Evolutionary conservation across 2,888 invertebrate genomes (phyloP).

Genomic region (Meandrusa payeni): DNA sequence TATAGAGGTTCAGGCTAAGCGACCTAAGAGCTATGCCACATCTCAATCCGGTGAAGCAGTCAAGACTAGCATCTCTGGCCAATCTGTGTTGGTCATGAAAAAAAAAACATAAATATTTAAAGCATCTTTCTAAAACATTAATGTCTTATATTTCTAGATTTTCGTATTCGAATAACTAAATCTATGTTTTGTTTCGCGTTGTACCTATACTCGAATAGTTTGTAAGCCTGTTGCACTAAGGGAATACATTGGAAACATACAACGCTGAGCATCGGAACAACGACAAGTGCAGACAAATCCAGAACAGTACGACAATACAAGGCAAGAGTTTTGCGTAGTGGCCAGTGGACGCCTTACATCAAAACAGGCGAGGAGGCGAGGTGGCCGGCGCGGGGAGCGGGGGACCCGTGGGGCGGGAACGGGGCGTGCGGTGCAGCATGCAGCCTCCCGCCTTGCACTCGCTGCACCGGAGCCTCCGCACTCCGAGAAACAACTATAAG

Average conservation of each 20-base stretch:
- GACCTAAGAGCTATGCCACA: no score
- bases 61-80: no score
- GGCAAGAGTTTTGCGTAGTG: constrained; percentile 65
- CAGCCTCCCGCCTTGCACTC: constrained; percentile 42
- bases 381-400: constrained; percentile 33
- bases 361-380: constrained; percentile 67
- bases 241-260: constrained; percentile 4
- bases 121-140: no score
- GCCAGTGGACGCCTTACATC: constrained; percentile 74
- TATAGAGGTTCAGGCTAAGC: no score
- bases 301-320: constrained; percentile 19
- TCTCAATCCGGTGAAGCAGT: no score
- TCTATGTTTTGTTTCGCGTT: no score
- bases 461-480: constrained; percentile 48
- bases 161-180: no score
- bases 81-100: no score
- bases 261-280: constrained; percentile 22
- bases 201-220: no score
- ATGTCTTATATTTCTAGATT: no score
- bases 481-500: constrained; percentile 29
- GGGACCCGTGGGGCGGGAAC: constrained; percentile 58
- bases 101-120: no score
- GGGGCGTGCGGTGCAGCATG: constrained; percentile 66
- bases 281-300: constrained; percentile 46
- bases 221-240: no score